phyloP scores from a whole-genome alignment of 2,888 invertebrate genomes.

The Parascotia fuliginaria region DNA sequence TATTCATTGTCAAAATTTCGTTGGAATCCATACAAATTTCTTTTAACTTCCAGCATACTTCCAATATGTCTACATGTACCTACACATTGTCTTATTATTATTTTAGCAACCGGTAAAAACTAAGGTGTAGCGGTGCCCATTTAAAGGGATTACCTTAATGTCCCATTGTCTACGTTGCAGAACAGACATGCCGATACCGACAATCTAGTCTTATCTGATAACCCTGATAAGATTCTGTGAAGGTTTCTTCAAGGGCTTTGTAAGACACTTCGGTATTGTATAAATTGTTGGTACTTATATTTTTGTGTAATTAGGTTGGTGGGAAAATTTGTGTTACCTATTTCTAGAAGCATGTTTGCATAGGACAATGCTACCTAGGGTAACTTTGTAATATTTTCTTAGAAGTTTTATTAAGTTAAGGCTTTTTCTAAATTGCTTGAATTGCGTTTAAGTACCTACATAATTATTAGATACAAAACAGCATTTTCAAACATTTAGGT shows the following conservation, averaged over 20 bases:
- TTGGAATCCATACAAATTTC: too few relatives aligned
- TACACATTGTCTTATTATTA: conserved; percentile 2
- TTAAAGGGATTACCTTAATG: conserved; percentile 64
- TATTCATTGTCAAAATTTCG: too few relatives aligned
- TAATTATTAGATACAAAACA: too few relatives aligned
- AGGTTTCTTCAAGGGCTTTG: conserved; percentile 10
- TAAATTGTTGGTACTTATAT: background rate
- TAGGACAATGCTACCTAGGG: background rate
- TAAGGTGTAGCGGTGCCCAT: conserved; percentile 36
- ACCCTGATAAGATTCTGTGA: conserved; percentile 41
- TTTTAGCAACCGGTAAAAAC: conserved; percentile 15
- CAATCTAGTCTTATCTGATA: conserved; percentile 50
- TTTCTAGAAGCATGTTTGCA: background rate
- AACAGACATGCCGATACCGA: conserved; percentile 60
- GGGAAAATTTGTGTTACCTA: background rate
- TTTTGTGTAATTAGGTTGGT: background rate
- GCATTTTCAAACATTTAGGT: too few relatives aligned
- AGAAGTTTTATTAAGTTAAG: background rate
- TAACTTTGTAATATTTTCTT: background rate
- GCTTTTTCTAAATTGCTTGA: background rate
- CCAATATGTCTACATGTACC: conserved; percentile 8
- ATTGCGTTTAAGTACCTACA: too few relatives aligned
- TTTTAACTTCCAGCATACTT: background rate
- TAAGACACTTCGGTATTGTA: conserved; percentile 4
- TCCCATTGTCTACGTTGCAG: conserved; percentile 54